phyloP scores from a whole-genome alignment of 2,797 vertebrate genomes.

The Catostomus latipinnis region DNA sequence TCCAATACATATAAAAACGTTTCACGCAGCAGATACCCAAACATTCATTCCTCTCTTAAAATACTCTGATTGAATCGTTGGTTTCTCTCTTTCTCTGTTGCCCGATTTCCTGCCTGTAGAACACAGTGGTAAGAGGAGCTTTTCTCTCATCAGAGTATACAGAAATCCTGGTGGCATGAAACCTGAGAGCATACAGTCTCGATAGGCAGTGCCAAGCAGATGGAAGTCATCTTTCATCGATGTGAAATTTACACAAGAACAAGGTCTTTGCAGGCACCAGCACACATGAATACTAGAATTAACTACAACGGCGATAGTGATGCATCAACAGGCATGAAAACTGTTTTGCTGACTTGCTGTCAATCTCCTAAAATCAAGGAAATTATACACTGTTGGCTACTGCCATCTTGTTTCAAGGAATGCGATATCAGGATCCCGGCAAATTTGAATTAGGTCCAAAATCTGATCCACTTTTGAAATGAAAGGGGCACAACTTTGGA shows the following conservation, averaged over 20 bases:
- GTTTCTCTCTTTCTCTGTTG: conserved; percentile 30
- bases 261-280: conserved; percentile 42
- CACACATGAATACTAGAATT: conserved; percentile 33
- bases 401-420: conserved; percentile 14
- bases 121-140: conserved; percentile 58
- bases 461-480: neutral
- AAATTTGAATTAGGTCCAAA: neutral
- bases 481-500: conserved; percentile 9
- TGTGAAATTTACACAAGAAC: conserved; percentile 51
- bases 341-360: conserved; percentile 48
- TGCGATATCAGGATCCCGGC: conserved; percentile 14
- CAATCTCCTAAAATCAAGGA: conserved; percentile 43
- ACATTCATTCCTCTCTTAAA: conserved; percentile 11
- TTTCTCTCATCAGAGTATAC: conserved; percentile 61
- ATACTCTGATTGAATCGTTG: conserved; percentile 10
- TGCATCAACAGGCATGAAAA: conserved; percentile 54
- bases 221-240: conserved; percentile 65
- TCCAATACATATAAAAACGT: neutral
- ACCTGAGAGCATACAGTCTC: conserved; percentile 52
- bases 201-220: conserved; percentile 53
- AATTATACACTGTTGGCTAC: conserved; percentile 17
- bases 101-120: conserved; percentile 48
- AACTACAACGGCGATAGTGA: conserved; percentile 53
- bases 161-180: conserved; percentile 64
- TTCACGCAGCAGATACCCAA: neutral